A percentile compares a stretch with the other conserved stretches of the same genome.
These are phyloP conservation scores for Coenonympha glycerion DNA, from an alignment of 2,888 invertebrate species.

Conservation along the genomic window DNA sequence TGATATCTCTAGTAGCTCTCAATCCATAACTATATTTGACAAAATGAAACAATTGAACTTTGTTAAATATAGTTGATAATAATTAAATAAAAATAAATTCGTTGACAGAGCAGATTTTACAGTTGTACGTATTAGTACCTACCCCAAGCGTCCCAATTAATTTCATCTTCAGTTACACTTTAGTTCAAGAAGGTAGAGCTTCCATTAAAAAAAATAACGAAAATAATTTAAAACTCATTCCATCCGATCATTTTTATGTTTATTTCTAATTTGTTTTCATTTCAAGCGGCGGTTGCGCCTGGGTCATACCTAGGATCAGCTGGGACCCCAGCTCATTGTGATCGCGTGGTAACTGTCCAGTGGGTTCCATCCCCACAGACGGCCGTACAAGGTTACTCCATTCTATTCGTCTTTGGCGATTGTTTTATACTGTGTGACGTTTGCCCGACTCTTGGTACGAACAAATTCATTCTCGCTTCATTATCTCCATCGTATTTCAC, in stretches of 20 bases:
- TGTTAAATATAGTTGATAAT: no score
- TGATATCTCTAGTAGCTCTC: no score
- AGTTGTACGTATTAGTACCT: no score
- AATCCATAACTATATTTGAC: no score
- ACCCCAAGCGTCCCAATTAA: no score
- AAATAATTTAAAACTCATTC: slow-evolving; percentile 7
- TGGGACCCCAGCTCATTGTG: slow-evolving; percentile 65
- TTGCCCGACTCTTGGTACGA: slow-evolving; percentile 24
- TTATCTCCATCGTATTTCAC: slow-evolving; percentile 18
- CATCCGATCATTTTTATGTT: slow-evolving; percentile 27
- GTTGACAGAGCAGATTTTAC: no score
- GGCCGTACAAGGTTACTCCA: slow-evolving; percentile 26
- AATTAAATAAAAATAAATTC: no score
- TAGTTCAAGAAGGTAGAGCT: no score
- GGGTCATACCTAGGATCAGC: slow-evolving; percentile 64
- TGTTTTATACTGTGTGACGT: slow-evolving; percentile 20
- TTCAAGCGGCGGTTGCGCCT: slow-evolving; percentile 56
- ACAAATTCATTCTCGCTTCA: slow-evolving; percentile 24
- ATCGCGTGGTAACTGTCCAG: slow-evolving; percentile 21
- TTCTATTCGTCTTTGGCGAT: slow-evolving; percentile 21
- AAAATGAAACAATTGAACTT: no score
- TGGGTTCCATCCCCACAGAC: slow-evolving; percentile 19
- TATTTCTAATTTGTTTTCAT: slow-evolving; percentile 32
- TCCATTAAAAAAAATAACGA: no score
- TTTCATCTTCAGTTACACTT: no score